Percentiles rank a stretch among this genome's conserved stretches.
Conservation (phyloP, 2,113 vertebrate genomes). For the Anhinga rufa region DNA sequence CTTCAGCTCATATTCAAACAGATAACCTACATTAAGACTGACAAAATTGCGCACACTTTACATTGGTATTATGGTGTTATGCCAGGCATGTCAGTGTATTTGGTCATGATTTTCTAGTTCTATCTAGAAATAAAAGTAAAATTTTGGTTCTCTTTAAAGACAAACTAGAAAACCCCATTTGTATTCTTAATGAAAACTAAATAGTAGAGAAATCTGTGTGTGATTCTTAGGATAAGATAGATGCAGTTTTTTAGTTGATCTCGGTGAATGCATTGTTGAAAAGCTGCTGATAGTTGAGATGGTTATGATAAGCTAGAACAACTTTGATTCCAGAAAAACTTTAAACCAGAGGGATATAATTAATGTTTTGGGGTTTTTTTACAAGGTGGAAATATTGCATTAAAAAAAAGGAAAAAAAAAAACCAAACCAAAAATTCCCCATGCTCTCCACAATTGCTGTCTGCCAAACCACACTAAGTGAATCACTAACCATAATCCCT, state of each 20-base stretch:
- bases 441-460: background rate
- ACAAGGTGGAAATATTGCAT: background rate
- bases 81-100: background rate
- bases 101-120: background rate
- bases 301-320: background rate
- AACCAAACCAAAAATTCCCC: background rate
- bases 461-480: constrained; percentile 25
- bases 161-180: background rate
- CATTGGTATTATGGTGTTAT: background rate
- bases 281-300: background rate
- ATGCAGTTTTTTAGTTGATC: background rate
- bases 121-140: background rate
- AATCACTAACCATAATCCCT: constrained; percentile 22
- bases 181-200: background rate
- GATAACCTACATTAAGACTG: background rate
- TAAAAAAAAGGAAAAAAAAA: background rate
- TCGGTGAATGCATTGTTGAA: background rate
- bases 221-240: background rate
- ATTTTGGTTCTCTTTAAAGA: background rate
- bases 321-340: background rate
- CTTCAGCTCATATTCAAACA: constrained; percentile 4
- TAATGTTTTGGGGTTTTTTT: background rate
- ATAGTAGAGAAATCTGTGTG: background rate
- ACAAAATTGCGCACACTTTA: background rate
- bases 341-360: background rate